Evolutionary conservation across 2,888 invertebrate genomes (phyloP), one percentile per base, ranked within the genome.

Genomic region (Aethes cnicana): DNA sequence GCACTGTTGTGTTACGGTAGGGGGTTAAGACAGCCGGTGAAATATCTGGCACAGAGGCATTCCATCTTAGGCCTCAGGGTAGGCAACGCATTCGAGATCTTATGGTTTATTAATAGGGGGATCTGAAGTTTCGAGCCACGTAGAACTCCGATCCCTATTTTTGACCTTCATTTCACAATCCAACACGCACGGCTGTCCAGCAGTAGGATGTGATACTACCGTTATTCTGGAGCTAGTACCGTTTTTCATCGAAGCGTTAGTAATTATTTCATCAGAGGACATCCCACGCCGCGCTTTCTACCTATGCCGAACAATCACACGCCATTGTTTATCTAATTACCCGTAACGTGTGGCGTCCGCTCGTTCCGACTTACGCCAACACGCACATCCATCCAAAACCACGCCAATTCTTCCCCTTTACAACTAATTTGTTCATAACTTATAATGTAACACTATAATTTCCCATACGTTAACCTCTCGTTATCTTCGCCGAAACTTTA

Each of bases 301-400:
- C 68, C n/a, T 74, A 58, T 68, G n/a, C 61, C 57, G 64, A 64
- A 72, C 69, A 81, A 83, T 84, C 74, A 83, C 61, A 74, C 54
- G 54, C 74, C 61, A 78, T 84, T 84, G 82, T 81, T 74, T 76
- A 72, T 70, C 60, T 78, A 81, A 82, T 82, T 77, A 78, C 62
- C 69, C 64, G 69, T 67, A 75, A 74, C 74, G 77, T 62, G 62
- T 59, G 63, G 57, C 63, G 54, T 70, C 68, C 65, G 71, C 69
- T 69, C 58, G 62, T 64, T 56, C 67, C 66, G 57, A 63, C 54
- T 60, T 55, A 69, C 74, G 65, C 74, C 74, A 66, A 74, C 74
- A 66, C 69, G 57, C 57, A 63, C 65, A 69, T 73, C 64, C 68
- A 69, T 74, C 68, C 52, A 53, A 63, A 68, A 69, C 63, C 60